These are phyloP conservation scores for Lordiphosa stackelbergi DNA, from an alignment of 1,140 invertebrate genomes.

Conservation along the genomic window DNA sequence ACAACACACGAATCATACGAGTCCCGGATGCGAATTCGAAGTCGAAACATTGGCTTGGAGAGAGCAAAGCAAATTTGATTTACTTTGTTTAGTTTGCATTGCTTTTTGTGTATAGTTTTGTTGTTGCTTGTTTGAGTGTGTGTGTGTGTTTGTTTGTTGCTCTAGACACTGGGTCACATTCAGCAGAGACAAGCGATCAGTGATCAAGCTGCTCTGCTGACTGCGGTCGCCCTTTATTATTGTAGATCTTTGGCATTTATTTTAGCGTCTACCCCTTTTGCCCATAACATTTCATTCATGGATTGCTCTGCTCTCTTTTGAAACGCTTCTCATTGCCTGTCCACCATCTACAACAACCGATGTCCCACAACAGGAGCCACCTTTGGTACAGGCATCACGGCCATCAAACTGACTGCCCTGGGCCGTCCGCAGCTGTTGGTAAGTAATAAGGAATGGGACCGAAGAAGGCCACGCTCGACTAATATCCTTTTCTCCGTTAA, in stretches of 20 bases:
- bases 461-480: not conserved
- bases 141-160: no score
- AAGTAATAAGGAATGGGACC: constrained; percentile 31
- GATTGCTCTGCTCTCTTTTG: constrained; percentile 59
- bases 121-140: not conserved
- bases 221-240: no score
- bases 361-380: constrained; percentile 85
- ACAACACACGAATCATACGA: no score
- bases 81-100: constrained; percentile 7
- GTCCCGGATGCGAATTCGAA: not conserved
- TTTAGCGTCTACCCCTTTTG: no score
- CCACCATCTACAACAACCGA: constrained; percentile 17
- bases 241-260: no score
- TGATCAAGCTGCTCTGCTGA: no score
- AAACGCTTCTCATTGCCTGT: constrained; percentile 59
- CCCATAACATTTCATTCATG: constrained; percentile 17
- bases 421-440: constrained; percentile 97
- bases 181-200: no score
- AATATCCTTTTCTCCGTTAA: not conserved
- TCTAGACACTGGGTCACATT: no score
- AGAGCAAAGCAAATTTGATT: constrained; percentile 3
- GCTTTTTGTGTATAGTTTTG: constrained; percentile 7
- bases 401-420: constrained; percentile 97
- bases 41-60: constrained; percentile 6
- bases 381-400: constrained; percentile 96